Conservation (phyloP, 2,113 vertebrate genomes). For the Gobio gobio region DNA sequence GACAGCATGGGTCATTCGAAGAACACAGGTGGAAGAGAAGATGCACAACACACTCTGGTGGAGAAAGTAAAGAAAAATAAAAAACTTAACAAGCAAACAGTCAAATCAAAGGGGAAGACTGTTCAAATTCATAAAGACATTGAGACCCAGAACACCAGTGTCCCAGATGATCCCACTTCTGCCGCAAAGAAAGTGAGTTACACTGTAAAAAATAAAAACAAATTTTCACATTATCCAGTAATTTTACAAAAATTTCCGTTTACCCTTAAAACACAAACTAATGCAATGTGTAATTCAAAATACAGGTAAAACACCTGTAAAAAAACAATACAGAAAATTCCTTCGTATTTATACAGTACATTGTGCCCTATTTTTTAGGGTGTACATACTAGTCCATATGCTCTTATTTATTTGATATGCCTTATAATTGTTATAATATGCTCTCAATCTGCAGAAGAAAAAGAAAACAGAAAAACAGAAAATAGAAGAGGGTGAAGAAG, state of each 20-base stretch:
- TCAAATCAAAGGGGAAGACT: conserved; percentile 1
- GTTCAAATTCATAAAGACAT: not conserved
- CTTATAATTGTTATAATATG: not conserved
- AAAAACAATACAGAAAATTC: no score
- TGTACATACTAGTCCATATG: not conserved
- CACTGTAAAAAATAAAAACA: no score
- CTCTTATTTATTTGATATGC: not conserved
- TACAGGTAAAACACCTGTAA: no score
- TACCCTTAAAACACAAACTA: no score
- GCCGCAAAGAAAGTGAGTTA: conserved; percentile 39
- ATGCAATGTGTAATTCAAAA: no score
- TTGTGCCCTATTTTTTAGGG: no score
- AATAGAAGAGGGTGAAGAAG: not conserved
- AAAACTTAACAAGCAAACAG: conserved; percentile 2
- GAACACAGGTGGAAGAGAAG: conserved; percentile 13
- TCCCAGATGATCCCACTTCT: conserved; percentile 1
- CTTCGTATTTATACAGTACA: no score
- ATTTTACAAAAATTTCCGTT: no score
- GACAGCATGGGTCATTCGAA: conserved; percentile 36
- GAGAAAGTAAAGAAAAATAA: conserved; percentile 38
- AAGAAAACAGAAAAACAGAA: conserved; percentile 34
- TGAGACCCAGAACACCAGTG: conserved; percentile 26
- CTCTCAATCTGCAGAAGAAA: conserved; percentile 39
- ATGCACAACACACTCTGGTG: not conserved
- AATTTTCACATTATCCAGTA: no score